Conservation (phyloP, 2,797 vertebrate species). For the Oreochromis mossambicus region DNA sequence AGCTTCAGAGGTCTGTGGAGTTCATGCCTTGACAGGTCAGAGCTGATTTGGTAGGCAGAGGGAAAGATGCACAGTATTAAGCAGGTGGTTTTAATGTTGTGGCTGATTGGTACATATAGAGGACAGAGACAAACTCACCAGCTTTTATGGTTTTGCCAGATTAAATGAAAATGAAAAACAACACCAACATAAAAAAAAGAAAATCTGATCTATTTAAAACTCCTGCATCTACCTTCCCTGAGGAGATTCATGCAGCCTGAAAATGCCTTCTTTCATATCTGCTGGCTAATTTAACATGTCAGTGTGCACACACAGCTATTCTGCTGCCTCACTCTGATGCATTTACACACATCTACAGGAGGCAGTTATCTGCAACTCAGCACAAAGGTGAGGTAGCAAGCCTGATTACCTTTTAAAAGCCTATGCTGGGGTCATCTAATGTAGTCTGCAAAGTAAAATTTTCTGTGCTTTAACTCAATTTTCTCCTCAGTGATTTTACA, state of each 20-base stretch:
- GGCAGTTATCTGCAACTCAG: constrained; percentile 28
- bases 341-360: constrained; percentile 9
- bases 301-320: constrained; percentile 17
- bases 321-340: constrained; percentile 4
- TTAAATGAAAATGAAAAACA: not conserved
- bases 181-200: not conserved
- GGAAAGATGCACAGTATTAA: not conserved
- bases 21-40: not conserved
- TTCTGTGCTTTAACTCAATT: not conserved
- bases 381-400: constrained; percentile 22
- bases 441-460: not conserved
- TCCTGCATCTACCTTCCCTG: not conserved
- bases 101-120: not conserved
- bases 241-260: constrained; percentile 3
- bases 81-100: not conserved
- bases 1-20: not conserved
- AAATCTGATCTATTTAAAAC: constrained; percentile 7
- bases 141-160: not conserved
- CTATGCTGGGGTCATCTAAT: not conserved
- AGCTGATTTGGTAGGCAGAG: not conserved
- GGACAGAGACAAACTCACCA: not conserved
- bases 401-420: constrained; percentile 18
- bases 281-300: constrained; percentile 29
- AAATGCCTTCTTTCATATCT: constrained; percentile 19
- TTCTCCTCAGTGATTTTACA: not conserved